These are phyloP conservation scores for Gallinago undulata DNA, from an alignment of 2,113 vertebrate species.

Conservation along the genomic window DNA sequence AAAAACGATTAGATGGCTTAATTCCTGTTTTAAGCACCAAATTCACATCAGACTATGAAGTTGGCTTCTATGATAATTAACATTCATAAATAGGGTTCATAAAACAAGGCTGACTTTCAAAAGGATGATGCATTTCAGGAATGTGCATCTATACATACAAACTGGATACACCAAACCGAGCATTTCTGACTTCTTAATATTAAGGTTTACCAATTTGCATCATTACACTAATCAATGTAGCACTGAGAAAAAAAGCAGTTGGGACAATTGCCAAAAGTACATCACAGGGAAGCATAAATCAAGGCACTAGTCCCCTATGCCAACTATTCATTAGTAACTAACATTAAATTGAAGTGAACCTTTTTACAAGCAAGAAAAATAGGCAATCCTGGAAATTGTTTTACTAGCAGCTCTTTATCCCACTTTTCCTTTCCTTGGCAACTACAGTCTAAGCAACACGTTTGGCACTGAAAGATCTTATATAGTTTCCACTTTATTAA, in stretches of 20 bases:
- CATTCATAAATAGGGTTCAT: neutral
- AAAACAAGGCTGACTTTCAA: neutral
- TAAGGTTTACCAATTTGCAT: neutral
- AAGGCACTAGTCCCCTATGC: neutral
- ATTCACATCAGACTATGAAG: conserved; percentile 11
- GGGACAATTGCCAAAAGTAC: neutral
- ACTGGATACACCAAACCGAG: neutral
- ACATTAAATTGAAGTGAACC: neutral
- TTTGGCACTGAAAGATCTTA: neutral
- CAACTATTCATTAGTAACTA: conserved; percentile 19
- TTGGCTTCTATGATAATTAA: conserved; percentile 2
- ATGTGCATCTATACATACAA: neutral
- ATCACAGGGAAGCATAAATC: conserved; percentile 7
- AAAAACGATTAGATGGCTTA: conserved; percentile 1
- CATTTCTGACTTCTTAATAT: neutral
- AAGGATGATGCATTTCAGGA: conserved; percentile 6
- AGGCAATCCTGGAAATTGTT: conserved; percentile 32
- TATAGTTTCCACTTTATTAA: neutral
- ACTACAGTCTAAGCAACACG: neutral
- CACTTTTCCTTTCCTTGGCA: neutral
- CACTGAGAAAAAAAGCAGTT: neutral
- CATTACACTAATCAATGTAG: neutral
- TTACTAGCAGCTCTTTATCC: conserved; percentile 26
- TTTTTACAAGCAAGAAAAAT: conserved; percentile 32
- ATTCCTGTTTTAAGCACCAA: conserved; percentile 13